Conservation (phyloP, 1,140 invertebrate species). For the Heliconius hermathena region DNA sequence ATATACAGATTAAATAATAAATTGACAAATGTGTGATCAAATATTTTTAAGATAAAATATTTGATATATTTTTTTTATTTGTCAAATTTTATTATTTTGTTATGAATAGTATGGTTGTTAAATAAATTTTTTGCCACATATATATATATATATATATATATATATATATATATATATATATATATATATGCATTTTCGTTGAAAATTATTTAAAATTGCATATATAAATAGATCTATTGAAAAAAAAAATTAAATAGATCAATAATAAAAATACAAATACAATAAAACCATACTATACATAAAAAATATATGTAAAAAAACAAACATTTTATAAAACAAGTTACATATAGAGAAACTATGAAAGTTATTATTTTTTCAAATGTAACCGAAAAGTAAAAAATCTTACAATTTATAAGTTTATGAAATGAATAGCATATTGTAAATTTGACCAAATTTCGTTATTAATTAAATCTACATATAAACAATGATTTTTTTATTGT, state of each 20-base stretch:
- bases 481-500: neutral
- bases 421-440: neutral
- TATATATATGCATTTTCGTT: neutral
- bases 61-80: too few species aligned
- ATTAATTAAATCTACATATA: neutral
- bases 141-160: too few species aligned
- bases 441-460: too few species aligned
- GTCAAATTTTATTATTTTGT: too few species aligned
- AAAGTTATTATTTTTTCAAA: neutral
- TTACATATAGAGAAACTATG: neutral
- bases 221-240: neutral
- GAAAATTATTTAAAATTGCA: neutral
- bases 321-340: neutral
- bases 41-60: neutral
- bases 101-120: neutral
- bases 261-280: too few species aligned
- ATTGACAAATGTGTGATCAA: neutral
- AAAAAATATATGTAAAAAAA: neutral
- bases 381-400: neutral
- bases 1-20: conserved; percentile 6
- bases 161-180: neutral
- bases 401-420: neutral
- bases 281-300: neutral
- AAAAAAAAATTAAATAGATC: neutral
- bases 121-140: neutral